Evolutionary conservation across 2,113 vertebrate species (phyloP).

Genomic region (Erinaceus europaeus): DNA sequence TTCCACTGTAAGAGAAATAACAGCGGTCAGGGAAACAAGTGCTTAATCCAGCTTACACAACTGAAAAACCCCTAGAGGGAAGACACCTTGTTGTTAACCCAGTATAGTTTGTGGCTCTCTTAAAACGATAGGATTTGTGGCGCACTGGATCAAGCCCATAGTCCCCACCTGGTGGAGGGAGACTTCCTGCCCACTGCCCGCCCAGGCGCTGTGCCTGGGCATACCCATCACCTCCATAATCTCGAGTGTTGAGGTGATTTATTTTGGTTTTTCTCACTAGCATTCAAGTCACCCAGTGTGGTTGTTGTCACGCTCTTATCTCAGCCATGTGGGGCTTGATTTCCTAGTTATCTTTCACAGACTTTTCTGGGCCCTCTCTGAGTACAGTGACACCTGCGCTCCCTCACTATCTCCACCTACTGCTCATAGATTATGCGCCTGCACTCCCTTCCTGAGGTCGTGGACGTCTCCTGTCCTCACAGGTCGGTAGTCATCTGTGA

Average conservation of each 20-base stretch:
- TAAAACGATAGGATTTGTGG: neutral
- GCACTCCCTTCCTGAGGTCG: no score
- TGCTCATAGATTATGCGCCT: no score
- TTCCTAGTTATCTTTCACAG: neutral
- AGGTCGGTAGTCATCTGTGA: no score
- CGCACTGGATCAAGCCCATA: no score
- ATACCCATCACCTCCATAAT: neutral
- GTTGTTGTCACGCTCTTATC: no score
- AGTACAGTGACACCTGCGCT: no score
- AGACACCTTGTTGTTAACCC: neutral
- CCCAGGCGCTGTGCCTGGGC: neutral
- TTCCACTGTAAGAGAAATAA: conserved; percentile 29
- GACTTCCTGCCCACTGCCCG: no score
- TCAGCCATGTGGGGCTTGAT: neutral
- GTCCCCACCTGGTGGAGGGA: no score
- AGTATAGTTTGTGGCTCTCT: neutral
- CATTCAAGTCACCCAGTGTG: no score
- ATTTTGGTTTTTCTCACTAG: neutral
- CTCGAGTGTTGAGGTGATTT: neutral
- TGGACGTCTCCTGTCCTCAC: no score
- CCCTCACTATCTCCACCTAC: no score
- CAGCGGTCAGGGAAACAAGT: conserved; percentile 2
- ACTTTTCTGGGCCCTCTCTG: neutral
- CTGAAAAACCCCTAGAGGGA: conserved; percentile 24
- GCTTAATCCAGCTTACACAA: conserved; percentile 2